Evolutionary conservation across 2,113 vertebrate species (phyloP).

Genomic region (Amia ocellicauda): DNA sequence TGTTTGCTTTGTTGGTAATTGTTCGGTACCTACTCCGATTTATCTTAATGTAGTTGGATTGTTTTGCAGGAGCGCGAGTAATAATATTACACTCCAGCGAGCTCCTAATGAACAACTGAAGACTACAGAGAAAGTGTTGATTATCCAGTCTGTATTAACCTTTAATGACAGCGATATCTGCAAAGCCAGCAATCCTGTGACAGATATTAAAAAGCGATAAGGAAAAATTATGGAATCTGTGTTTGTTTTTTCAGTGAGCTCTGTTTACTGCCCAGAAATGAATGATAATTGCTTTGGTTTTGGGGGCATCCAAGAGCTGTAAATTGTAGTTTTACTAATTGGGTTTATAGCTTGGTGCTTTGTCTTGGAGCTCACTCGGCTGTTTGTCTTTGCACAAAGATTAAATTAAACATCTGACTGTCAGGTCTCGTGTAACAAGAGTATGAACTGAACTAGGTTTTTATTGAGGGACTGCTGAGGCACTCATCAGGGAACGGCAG

Average conservation of each 20-base stretch:
- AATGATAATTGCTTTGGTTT: not conserved
- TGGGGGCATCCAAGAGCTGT: not conserved
- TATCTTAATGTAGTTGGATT: slow-evolving; percentile 53
- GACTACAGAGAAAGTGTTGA: not conserved
- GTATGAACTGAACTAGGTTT: too few species aligned
- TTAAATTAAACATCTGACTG: too few species aligned
- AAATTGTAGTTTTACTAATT: not conserved
- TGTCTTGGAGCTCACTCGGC: not conserved
- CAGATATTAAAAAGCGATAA: slow-evolving; percentile 2
- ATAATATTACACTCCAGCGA: not conserved
- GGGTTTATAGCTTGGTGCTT: not conserved
- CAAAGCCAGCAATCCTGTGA: not conserved
- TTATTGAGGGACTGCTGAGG: too few species aligned
- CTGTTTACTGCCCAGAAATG: not conserved
- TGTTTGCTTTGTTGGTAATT: slow-evolving; percentile 40
- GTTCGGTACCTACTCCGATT: slow-evolving; percentile 48
- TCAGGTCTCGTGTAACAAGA: too few species aligned
- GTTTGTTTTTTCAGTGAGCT: not conserved
- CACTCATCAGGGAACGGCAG: too few species aligned
- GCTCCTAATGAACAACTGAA: not conserved
- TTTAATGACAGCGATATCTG: not conserved
- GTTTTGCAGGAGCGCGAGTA: slow-evolving; percentile 35
- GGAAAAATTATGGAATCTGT: not conserved
- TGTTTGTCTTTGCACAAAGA: too few species aligned
- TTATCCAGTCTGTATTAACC: not conserved